Evolutionary conservation across 2,888 invertebrate genomes (phyloP), one percentile per base, ranked within the genome.

Genomic region (Allygus modestus): DNA sequence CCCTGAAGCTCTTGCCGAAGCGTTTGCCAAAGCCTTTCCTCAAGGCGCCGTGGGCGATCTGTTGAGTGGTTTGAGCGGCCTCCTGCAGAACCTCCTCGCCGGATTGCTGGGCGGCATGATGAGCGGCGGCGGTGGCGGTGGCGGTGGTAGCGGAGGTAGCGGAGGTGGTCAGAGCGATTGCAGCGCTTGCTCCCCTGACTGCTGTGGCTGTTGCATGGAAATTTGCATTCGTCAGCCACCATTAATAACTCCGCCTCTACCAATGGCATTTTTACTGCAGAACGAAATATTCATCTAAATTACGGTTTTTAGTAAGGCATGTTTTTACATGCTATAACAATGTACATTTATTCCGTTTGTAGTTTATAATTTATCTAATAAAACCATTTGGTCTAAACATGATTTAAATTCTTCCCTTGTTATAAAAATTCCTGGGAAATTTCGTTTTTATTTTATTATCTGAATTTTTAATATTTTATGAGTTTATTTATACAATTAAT

Each of bases 1-100:
- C 31, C 65, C 65, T 71, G 37, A 71, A 33, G 37, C 71, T 41
- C 41, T 71, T 71, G 71, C 71, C 37, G 71, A 71, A 71, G 69
- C 69, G 5, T 69, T 69, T 33, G 69, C 69, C 31, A 33, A 11
- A 31, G 69, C 69, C 33, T 69, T 61, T 4, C 69, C 69, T 33
- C 9, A 69, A 26, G 71, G 71, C 23, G 20, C 20, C n/a, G 41
- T 71, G 20, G 31, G 5, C 5, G 71, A 0, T 7, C 41, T 71
- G 37, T 71, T 71, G 71, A 71, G 37, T 23, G 71, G 71, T 41
- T 41, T 71, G 7, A 71, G 71, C 31, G 9, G n/a, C 41, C 17
- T 71, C 1, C 71, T 71, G 71, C 71, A 71, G 71, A 71, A 71
- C 41, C 41, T 71, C 5, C 71, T 71, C 2, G 2, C n/a, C n/a